Percentiles rank a stretch among this genome's conserved stretches.
Conservation (phyloP, 2,888 invertebrate species). For the Lycaena phlaeas region DNA sequence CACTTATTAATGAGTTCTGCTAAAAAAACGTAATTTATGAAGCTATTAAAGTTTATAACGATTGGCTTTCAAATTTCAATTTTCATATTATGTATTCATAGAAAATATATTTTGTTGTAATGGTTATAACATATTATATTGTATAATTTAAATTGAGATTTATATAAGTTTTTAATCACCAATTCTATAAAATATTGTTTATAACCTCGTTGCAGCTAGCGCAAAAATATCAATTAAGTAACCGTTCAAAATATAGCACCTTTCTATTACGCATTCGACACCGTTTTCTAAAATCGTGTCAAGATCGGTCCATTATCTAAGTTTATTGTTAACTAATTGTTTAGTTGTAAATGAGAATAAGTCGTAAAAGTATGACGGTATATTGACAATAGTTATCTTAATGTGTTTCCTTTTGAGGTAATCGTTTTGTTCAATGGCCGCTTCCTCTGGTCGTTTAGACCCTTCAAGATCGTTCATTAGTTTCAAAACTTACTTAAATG, state of each 20-base stretch:
- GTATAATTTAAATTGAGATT: too few species aligned
- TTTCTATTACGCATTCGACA: constrained; percentile 50
- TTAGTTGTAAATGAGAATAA: constrained; percentile 35
- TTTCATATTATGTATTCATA: too few species aligned
- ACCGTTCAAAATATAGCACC: constrained; percentile 18
- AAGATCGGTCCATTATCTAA: constrained; percentile 61
- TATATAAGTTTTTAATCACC: too few species aligned
- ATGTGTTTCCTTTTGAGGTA: constrained; percentile 30
- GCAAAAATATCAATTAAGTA: constrained; percentile 16
- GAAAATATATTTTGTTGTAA: too few species aligned
- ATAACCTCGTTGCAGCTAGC: too few species aligned
- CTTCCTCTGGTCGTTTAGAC: background rate
- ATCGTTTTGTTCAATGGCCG: constrained; percentile 16
- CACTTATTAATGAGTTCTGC: constrained; percentile 18
- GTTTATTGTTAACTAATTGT: constrained; percentile 36
- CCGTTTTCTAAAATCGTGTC: constrained; percentile 57
- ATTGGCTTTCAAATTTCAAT: too few species aligned
- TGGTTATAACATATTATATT: too few species aligned
- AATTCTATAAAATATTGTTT: too few species aligned
- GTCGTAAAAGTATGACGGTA: constrained; percentile 29
- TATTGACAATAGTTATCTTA: constrained; percentile 29
- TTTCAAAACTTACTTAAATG: too few species aligned
- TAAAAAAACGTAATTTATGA: too few species aligned
- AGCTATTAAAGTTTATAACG: too few species aligned
- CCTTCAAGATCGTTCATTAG: too few species aligned